A percentile compares a stretch with the other conserved stretches of the same genome.
These are phyloP conservation scores for Nemotelus nigrinus DNA, from an alignment of 2,888 invertebrate genomes.

Conservation along the genomic window DNA sequence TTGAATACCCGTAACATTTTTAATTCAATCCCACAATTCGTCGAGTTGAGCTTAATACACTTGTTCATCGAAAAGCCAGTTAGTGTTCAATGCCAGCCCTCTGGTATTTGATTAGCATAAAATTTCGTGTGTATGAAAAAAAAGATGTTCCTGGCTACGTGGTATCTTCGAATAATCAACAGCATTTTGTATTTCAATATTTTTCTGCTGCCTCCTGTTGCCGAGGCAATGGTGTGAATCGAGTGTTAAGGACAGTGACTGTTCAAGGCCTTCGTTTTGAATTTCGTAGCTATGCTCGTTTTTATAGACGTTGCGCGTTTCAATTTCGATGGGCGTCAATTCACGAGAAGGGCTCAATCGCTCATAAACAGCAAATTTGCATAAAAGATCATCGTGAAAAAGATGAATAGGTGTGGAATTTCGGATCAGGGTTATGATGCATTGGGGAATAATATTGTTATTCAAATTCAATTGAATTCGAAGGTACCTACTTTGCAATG, in stretches of 20 bases:
- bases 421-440: conserved; percentile 2
- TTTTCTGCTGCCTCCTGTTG: not conserved
- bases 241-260: not conserved
- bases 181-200: not conserved
- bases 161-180: not conserved
- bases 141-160: not conserved
- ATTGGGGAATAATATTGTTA: conserved; percentile 39
- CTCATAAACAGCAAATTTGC: conserved; percentile 29
- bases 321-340: not conserved
- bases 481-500: not conserved
- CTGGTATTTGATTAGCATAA: conserved; percentile 40
- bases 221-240: not conserved
- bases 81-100: not conserved
- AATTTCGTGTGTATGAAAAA: conserved; percentile 41
- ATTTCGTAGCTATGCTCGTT: no score
- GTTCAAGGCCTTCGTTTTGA: no score
- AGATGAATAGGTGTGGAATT: conserved; percentile 37
- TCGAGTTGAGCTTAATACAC: conserved; percentile 26
- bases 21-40: conserved; percentile 32
- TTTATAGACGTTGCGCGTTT: no score
- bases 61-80: conserved; percentile 18
- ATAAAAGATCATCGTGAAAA: conserved; percentile 18
- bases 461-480: conserved; percentile 34
- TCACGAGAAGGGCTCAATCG: conserved; percentile 14
- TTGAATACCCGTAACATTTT: conserved; percentile 35